Evolutionary conservation across 2,797 vertebrate species (phyloP), one percentile per base, ranked within the genome.

Genomic region (Holocentrus rufus): DNA sequence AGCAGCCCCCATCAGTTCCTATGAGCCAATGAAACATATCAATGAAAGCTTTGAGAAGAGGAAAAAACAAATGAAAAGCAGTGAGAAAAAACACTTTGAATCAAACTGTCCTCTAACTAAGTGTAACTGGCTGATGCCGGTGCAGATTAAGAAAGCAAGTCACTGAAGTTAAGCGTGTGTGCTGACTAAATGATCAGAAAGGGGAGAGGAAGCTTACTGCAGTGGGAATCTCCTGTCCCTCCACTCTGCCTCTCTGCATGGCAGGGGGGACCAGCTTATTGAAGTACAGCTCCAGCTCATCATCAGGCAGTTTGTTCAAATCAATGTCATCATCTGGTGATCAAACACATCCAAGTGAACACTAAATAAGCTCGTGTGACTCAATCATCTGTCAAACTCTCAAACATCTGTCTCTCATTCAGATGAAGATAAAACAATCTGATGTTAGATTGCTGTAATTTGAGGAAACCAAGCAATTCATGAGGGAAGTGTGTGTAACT

Each of bases 241-340:
- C 91, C 3, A 92, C 87, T 69, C 89, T 83, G 69, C 95, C 95
- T 87, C 93, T 94, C 76, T 94, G 88, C 90, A 96, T 95, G 82
- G 94, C 94, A 72, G 94, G 95, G 61, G 94, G 90, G 17, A 96
- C 89, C 77, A 99, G 85, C 60, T 96, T 95, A 61, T 95, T 95
- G 85, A 98, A 99, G 88, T 98, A 98, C 1, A 94, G 90, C 81
- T 98, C 95, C 50, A 99, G 86, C 31, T 95, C 93, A 30, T 96
- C 95, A 86, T 98, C 96, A 76, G 94, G 94, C 82, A 97, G 94
- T 55, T 95, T 93, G 88, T 95, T 95, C 74, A 95, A 91, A 89
- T 96, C 95, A 78, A 95, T 86, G 64, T 98, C 96, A 72, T 95
- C 95, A 91, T 95, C 94, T 94, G 64, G 18, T 11, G 64, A 78